These are phyloP conservation scores for Pithecia hirsuta DNA, from an alignment of 2,797 vertebrate genomes.

Conservation along the genomic window DNA sequence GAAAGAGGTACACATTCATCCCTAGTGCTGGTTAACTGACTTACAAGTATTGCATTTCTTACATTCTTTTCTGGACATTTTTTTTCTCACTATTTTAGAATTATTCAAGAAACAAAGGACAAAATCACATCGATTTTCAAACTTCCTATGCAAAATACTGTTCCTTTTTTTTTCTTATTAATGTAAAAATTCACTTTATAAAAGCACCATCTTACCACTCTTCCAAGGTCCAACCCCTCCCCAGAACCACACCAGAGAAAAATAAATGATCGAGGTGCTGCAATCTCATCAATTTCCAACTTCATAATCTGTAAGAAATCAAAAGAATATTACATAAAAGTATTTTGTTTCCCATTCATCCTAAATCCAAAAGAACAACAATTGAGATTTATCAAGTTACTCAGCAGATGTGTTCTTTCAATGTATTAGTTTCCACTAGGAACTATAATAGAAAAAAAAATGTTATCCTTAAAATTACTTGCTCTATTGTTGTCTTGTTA, in stretches of 20 bases:
- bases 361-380: not conserved
- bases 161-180: not conserved
- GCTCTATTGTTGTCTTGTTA: not conserved
- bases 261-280: constrained; percentile 94
- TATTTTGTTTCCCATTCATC: not conserved
- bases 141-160: not conserved
- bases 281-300: constrained; percentile 97
- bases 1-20: not conserved
- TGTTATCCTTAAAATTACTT: not conserved
- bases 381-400: not conserved
- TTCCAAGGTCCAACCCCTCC: constrained; percentile 96
- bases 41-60: not conserved
- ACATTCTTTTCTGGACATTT: not conserved
- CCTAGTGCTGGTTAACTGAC: not conserved
- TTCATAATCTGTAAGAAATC: constrained; percentile 93
- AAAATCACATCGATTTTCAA: not conserved
- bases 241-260: constrained; percentile 99
- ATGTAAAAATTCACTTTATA: not conserved
- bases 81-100: constrained; percentile 1
- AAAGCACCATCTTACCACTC: constrained; percentile 91
- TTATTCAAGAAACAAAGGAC: not conserved
- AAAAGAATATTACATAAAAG: not conserved
- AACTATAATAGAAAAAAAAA: not conserved
- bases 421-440: not conserved
- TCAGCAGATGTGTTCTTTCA: not conserved